A percentile compares a stretch with the other conserved stretches of the same genome.
Conservation (phyloP, 2,113 vertebrate genomes). For the Zosterops hypoxanthus region DNA sequence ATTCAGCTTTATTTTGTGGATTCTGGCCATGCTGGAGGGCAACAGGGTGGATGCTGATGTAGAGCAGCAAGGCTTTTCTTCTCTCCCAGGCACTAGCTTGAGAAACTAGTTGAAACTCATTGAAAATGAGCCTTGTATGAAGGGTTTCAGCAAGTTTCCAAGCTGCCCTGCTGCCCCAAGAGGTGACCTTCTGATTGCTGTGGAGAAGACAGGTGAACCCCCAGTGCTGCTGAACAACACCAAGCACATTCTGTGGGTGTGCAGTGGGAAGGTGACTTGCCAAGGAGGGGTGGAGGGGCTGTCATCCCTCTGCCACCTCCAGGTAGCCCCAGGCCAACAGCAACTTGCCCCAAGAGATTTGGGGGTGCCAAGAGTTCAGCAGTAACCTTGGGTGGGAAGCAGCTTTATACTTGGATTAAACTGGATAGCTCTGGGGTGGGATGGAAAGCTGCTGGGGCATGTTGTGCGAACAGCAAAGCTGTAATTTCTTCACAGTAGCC, state of each 20-base stretch:
- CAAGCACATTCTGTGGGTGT: neutral
- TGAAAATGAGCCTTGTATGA: neutral
- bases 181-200: neutral
- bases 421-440: rapidly evolving
- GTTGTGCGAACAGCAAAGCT: neutral
- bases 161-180: neutral
- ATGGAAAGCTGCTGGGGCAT: neutral
- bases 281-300: neutral
- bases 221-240: neutral
- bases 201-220: neutral
- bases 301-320: neutral
- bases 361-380: neutral
- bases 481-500: neutral
- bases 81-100: neutral
- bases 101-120: neutral
- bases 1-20: neutral
- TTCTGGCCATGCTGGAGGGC: neutral
- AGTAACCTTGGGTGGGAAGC: neutral
- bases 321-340: neutral
- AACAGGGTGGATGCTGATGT: neutral
- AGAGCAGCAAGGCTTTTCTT: neutral
- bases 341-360: neutral
- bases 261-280: neutral
- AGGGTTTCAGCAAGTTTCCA: neutral
- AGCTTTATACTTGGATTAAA: neutral